Conservation (phyloP, 2,888 invertebrate species). For the Bombylius discolor region DNA sequence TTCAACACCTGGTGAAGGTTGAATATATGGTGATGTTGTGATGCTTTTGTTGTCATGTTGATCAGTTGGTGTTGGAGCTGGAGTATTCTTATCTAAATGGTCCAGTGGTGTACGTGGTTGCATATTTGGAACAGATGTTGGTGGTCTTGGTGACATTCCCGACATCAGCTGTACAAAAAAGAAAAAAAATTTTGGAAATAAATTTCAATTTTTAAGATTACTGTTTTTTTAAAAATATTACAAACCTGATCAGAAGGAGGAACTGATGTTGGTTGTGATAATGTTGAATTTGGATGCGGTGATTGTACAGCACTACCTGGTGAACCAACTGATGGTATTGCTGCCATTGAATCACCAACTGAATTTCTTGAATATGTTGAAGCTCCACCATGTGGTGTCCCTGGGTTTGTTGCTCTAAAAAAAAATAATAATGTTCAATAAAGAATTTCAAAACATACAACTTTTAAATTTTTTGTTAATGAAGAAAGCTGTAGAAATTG, state of each 20-base stretch:
- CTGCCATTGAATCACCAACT: slow-evolving; percentile 28
- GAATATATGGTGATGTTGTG: slow-evolving; percentile 35
- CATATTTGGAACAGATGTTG: slow-evolving; percentile 36
- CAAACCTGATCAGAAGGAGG: slow-evolving; percentile 42
- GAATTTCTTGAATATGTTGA: slow-evolving; percentile 51
- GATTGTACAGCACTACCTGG: slow-evolving; percentile 56
- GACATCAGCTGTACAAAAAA: slow-evolving; percentile 23
- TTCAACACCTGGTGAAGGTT: slow-evolving; percentile 32
- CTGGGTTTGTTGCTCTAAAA: slow-evolving; percentile 25
- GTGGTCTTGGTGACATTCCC: slow-evolving; percentile 51
- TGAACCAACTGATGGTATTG: slow-evolving; percentile 42
- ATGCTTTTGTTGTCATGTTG: slow-evolving; percentile 36
- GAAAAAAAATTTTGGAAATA: slow-evolving; percentile 1
- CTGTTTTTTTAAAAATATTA: slow-evolving; percentile 2
- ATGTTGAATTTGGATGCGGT: slow-evolving; percentile 44
- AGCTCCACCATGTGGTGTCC: slow-evolving; percentile 50
- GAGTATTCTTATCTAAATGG: slow-evolving; percentile 36
- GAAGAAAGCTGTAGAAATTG: too few relatives aligned
- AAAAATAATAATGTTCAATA: neutral
- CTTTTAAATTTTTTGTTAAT: too few relatives aligned
- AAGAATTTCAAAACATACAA: too few relatives aligned
- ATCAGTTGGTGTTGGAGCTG: slow-evolving; percentile 36
- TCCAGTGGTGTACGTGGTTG: slow-evolving; percentile 37
- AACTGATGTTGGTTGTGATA: slow-evolving; percentile 58
- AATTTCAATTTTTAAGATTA: neutral